phyloP scores from a whole-genome alignment of 2,113 vertebrate species.

The Perognathus longimembris region DNA sequence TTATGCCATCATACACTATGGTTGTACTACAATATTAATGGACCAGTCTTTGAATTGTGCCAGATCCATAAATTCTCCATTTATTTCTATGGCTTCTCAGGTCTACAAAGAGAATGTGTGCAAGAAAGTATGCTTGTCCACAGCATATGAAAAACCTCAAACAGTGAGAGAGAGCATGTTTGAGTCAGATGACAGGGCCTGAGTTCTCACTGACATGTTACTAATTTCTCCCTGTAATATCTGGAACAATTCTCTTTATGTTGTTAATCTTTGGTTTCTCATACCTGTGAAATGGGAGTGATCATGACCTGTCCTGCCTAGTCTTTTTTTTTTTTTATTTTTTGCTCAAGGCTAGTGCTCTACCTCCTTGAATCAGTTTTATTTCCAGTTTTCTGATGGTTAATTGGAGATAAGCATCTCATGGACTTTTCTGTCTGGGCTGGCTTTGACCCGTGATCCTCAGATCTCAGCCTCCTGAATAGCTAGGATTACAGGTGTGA shows the following conservation, averaged over 20 bases:
- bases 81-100: not conserved
- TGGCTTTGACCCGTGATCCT: no score
- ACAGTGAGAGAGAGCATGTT: no score
- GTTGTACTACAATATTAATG: not conserved
- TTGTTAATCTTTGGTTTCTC: not conserved
- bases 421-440: no score
- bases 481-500: no score
- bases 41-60: not conserved
- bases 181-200: not conserved
- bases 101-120: not conserved
- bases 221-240: not conserved
- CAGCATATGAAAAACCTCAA: no score
- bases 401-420: no score
- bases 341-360: no score
- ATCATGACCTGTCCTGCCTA: not conserved
- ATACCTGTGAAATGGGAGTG: not conserved
- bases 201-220: not conserved
- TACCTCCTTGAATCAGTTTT: no score
- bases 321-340: no score
- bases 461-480: no score
- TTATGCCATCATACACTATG: not conserved
- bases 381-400: no score
- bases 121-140: not conserved
- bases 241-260: not conserved
- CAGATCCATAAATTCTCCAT: not conserved